phyloP scores from a whole-genome alignment of 1,140 invertebrate species.

The Drosophila dunni region DNA sequence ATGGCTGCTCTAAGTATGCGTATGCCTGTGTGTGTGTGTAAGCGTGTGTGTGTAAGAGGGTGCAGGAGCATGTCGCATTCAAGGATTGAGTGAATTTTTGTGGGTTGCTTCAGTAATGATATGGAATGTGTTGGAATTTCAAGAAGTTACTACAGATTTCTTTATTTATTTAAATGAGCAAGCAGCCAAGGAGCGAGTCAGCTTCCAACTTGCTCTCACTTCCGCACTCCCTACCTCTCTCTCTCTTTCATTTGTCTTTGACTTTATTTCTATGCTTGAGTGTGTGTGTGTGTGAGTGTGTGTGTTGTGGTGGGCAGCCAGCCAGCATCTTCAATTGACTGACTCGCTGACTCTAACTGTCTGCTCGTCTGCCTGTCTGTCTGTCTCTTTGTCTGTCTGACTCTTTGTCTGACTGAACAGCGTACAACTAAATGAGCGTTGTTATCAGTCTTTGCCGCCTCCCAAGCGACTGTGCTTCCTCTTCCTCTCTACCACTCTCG shows the following conservation, averaged over 20 bases:
- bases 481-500: background rate
- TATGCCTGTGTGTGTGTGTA: slow-evolving; percentile 20
- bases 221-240: background rate
- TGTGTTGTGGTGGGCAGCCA: slow-evolving; percentile 60
- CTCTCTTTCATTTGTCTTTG: slow-evolving; percentile 31
- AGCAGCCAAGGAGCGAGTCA: slow-evolving; percentile 47
- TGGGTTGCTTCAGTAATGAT: slow-evolving; percentile 82
- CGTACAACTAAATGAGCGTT: slow-evolving; percentile 74
- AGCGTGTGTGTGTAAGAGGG: slow-evolving; percentile 33
- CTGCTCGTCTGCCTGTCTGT: background rate
- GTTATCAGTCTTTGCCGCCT: slow-evolving; percentile 66
- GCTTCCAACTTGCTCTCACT: background rate
- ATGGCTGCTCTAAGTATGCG: slow-evolving; percentile 32
- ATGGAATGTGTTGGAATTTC: slow-evolving; percentile 84
- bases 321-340: slow-evolving; percentile 74
- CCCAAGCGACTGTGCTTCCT: slow-evolving; percentile 38
- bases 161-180: slow-evolving; percentile 84
- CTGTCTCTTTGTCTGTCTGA: slow-evolving; percentile 17
- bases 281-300: slow-evolving; percentile 29
- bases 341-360: slow-evolving; percentile 41
- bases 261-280: slow-evolving; percentile 37
- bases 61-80: slow-evolving; percentile 66
- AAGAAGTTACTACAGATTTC: slow-evolving; percentile 83
- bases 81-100: slow-evolving; percentile 83
- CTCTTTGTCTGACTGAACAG: slow-evolving; percentile 46